phyloP scores from a whole-genome alignment of 2,797 vertebrate species.

The Lepus townsendii region DNA sequence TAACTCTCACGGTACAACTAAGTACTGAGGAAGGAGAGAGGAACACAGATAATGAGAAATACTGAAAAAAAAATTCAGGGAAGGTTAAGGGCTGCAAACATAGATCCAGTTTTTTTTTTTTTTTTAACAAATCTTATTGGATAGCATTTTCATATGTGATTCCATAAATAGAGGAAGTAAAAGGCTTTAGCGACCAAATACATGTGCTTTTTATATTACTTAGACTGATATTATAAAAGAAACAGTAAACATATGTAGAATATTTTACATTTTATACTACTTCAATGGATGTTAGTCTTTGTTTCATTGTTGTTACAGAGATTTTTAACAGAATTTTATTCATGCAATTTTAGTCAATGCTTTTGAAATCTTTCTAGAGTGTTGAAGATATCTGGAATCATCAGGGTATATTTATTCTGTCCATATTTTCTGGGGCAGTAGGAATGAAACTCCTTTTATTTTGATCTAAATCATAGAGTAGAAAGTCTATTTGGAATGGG shows the following conservation, averaged over 20 bases:
- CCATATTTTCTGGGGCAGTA: not conserved
- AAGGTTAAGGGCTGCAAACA: not conserved
- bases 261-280: conserved; percentile 18
- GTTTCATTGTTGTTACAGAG: not conserved
- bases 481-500: not conserved
- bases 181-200: conserved; percentile 9
- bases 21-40: not conserved
- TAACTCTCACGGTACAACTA: not conserved
- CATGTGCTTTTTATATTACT: not conserved
- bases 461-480: not conserved
- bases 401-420: not conserved
- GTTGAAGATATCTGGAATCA: not conserved
- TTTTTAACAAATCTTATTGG: not conserved
- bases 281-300: conserved; percentile 7
- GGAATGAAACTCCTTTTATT: not conserved
- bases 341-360: not conserved
- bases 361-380: not conserved
- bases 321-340: conserved; percentile 28
- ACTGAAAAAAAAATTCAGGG: not conserved
- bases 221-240: not conserved
- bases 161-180: conserved; percentile 40
- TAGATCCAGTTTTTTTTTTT: not conserved
- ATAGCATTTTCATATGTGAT: conserved; percentile 31
- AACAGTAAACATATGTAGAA: not conserved
- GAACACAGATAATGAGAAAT: conserved; percentile 14